phyloP scores from a whole-genome alignment of 2,888 invertebrate genomes.

The Eucera pruinosa region DNA sequence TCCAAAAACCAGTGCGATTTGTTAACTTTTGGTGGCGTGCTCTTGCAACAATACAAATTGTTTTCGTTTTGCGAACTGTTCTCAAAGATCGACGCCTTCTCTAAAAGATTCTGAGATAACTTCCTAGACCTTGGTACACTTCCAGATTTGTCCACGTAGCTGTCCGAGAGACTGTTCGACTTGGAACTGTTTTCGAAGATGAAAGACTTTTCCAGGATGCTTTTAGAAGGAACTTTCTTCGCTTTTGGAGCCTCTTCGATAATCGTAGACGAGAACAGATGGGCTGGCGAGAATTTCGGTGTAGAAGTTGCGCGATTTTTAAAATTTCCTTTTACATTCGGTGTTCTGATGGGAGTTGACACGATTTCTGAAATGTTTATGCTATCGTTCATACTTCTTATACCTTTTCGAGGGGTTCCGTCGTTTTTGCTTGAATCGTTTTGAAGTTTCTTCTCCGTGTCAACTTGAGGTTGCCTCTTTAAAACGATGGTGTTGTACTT shows the following conservation, averaged over 20 bases:
- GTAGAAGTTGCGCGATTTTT: constrained; percentile 38
- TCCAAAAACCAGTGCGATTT: background rate
- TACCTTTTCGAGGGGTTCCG: background rate
- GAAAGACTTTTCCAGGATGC: constrained; percentile 15
- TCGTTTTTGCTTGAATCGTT: background rate
- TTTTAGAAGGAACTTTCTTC: background rate
- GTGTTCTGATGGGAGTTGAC: background rate
- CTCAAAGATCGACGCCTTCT: constrained; percentile 9
- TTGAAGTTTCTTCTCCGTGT: background rate
- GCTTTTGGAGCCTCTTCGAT: constrained; percentile 5
- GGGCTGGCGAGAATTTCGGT: constrained; percentile 12
- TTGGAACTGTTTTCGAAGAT: constrained; percentile 11
- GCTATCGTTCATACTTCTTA: background rate
- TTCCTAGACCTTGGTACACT: background rate
- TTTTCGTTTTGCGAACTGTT: background rate
- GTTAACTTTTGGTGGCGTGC: background rate
- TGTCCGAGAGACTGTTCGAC: background rate
- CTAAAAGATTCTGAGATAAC: background rate
- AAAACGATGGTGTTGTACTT: background rate
- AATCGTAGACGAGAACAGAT: constrained; percentile 26
- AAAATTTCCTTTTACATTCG: constrained; percentile 3
- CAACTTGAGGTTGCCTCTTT: background rate
- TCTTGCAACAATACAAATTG: background rate
- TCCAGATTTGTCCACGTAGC: background rate
- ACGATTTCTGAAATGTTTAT: background rate